Evolutionary conservation across 1,140 invertebrate genomes (phyloP), one percentile per base, ranked within the genome.

Genomic region (Ctenoplectra terminalis): DNA sequence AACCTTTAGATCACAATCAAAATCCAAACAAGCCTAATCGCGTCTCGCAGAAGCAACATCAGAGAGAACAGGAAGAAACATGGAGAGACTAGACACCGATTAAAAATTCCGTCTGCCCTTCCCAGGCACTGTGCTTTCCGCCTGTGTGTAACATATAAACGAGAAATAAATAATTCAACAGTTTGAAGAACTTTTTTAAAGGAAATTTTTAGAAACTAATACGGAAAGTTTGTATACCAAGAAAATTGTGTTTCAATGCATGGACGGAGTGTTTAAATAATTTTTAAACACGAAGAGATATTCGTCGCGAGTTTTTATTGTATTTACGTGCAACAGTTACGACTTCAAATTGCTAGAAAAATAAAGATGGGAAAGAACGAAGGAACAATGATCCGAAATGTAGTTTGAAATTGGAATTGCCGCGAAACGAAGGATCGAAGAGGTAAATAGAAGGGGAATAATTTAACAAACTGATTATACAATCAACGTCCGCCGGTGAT

Each of bases 91-190:
- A 75, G 74, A 78, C 54, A 34, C 63, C 90, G 90, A 92, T 92
- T 92, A 92, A 92, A 92, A 91, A 92, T 92, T 92, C 91, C 89
- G 88, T 92, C 87, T 91, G 87, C 85, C 87, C 43, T 48, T 56
- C 31, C 9, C 2, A 13, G 31, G 58, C 75, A 60, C 26, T 72
- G 56, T 34, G 61, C 54, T 75, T 77, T 69, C 64, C 78, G 31
- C 74, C 76, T 13, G 56, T 80, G 67, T 90, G 90, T 90, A 92
- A 92, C 92, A 93, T 92, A 91, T 92, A 40, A 40, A 40, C 40
- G 40, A 40, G 40, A 40, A 40, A 40, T 40, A 9, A 40, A 40
- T 40, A 40, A 40, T 40, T 40, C 40, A n/a, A n/a, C n/a, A n/a
- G n/a, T n/a, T n/a, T n/a, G n/a, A n/a, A n/a, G n/a, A n/a, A n/a